These are phyloP conservation scores for Thamnophis sirtalis DNA, from an alignment of 2,113 vertebrate species.

Conservation along the genomic window DNA sequence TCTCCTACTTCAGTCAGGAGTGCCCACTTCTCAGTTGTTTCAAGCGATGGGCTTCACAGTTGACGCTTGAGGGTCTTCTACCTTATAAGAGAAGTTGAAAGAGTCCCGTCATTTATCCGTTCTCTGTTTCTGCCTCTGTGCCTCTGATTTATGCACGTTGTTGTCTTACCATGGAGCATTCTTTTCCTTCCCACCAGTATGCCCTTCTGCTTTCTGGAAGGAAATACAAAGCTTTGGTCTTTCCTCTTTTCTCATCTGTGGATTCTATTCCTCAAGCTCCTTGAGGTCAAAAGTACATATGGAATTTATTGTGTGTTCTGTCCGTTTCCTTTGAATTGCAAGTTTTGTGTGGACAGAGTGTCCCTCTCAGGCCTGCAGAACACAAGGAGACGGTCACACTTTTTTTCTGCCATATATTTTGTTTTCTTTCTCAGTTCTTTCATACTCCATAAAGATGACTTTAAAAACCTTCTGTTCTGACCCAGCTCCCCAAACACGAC, in stretches of 20 bases:
- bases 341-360: background rate
- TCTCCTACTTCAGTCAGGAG: background rate
- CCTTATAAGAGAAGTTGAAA: background rate
- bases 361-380: background rate
- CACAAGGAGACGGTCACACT: background rate
- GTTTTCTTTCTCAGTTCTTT: background rate
- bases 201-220: background rate
- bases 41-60: background rate
- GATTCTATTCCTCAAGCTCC: background rate
- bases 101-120: background rate
- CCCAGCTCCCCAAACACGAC: no score
- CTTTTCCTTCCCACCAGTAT: background rate
- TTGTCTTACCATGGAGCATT: background rate
- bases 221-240: background rate
- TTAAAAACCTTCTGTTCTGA: background rate
- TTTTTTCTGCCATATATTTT: background rate
- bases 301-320: background rate
- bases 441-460: background rate
- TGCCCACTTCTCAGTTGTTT: background rate
- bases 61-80: background rate
- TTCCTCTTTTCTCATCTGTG: background rate
- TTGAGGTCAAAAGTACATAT: background rate
- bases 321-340: background rate
- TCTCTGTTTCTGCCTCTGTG: background rate
- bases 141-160: background rate